Conservation (phyloP, 2,797 vertebrate genomes). For the Chaetophractus vellerosus region DNA sequence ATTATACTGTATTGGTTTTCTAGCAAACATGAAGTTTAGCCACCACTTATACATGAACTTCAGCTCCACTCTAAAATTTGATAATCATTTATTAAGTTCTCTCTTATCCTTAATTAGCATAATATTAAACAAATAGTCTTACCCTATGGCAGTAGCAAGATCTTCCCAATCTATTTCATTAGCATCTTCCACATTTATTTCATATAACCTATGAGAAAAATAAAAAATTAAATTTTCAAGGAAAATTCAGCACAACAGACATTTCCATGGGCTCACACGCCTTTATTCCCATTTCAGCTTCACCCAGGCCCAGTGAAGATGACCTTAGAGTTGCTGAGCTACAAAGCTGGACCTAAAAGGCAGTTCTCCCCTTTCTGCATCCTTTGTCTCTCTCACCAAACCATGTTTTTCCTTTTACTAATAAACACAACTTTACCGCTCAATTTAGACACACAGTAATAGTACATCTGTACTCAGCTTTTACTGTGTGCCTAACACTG, state of each 20-base stretch:
- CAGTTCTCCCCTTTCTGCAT: neutral
- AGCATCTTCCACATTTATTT: conserved; percentile 90
- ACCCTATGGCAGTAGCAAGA: conserved; percentile 91
- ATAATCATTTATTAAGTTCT: neutral
- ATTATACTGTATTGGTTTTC: neutral
- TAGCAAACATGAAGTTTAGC: neutral
- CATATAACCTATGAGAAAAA: conserved; percentile 90
- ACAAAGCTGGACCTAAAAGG: neutral
- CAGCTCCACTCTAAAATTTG: neutral
- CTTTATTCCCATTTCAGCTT: neutral
- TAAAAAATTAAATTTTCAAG: conserved; percentile 10
- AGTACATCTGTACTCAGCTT: accelerated
- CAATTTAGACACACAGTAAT: accelerated
- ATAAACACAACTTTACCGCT: neutral
- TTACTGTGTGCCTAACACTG: neutral
- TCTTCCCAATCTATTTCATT: conserved; percentile 93
- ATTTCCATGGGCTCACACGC: accelerated
- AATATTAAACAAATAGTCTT: conserved; percentile 78
- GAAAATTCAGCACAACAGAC: neutral
- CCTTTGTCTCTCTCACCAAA: too few relatives aligned
- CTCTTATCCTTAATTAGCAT: neutral
- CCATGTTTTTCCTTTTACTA: accelerated
- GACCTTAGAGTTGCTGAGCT: neutral
- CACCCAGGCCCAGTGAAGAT: accelerated
- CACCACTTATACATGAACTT: neutral